These are phyloP conservation scores for Origma solitaria DNA, from an alignment of 2,113 vertebrate species.

Conservation along the genomic window DNA sequence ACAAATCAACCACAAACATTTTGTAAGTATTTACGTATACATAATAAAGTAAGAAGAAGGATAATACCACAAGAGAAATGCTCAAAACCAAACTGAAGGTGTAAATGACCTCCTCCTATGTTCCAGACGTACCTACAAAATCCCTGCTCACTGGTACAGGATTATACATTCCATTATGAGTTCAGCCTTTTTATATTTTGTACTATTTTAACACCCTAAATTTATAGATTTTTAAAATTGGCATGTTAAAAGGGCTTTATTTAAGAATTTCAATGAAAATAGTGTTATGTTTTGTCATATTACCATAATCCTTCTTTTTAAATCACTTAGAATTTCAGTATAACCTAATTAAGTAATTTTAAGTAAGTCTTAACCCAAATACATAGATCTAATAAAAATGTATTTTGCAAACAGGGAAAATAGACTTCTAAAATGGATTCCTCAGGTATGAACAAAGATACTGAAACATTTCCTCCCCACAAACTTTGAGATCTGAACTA, in stretches of 20 bases:
- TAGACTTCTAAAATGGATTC: constrained; percentile 55
- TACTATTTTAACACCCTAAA: constrained; percentile 44
- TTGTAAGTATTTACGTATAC: constrained; percentile 7
- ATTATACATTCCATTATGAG: constrained; percentile 32
- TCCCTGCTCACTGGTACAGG: constrained; percentile 5
- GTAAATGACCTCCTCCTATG: constrained; percentile 29
- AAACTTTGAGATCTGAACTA: constrained; percentile 46
- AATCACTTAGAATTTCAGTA: constrained; percentile 61
- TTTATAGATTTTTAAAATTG: constrained; percentile 49
- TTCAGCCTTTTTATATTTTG: constrained; percentile 16
- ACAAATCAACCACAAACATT: neutral
- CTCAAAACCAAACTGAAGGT: constrained; percentile 27
- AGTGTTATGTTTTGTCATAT: constrained; percentile 59
- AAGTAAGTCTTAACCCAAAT: constrained; percentile 62
- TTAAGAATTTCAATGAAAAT: constrained; percentile 59
- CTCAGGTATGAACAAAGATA: constrained; percentile 51
- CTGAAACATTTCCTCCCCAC: constrained; percentile 18
- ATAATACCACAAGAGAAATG: neutral
- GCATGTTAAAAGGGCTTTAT: constrained; percentile 46
- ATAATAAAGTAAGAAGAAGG: neutral
- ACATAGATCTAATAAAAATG: constrained; percentile 57
- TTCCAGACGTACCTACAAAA: constrained; percentile 46
- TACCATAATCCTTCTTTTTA: constrained; percentile 62
- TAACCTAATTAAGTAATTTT: constrained; percentile 67
- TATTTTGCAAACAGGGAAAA: constrained; percentile 55